Evolutionary conservation across 2,888 invertebrate genomes (phyloP).

Genomic region (Dendrolimus houi): DNA sequence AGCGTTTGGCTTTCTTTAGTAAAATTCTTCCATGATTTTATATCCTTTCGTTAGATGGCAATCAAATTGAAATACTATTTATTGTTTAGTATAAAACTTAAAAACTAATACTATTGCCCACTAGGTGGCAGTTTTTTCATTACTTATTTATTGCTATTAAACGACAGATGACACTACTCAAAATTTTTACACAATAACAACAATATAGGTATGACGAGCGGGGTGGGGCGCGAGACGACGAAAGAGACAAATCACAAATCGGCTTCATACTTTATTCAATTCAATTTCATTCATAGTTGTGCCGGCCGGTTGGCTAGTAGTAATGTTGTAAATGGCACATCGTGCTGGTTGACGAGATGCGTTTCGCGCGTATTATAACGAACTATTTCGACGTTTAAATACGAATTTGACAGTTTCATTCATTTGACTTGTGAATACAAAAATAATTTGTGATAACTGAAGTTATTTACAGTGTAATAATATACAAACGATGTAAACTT

Average conservation of each 20-base stretch:
- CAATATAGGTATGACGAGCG: constrained; percentile 2
- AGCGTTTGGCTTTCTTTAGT: no score
- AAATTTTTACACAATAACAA: not conserved
- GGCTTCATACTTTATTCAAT: constrained; percentile 30
- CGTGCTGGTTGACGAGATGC: constrained; percentile 25
- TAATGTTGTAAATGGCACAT: constrained; percentile 16
- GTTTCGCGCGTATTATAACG: constrained; percentile 52
- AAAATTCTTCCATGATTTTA: no score
- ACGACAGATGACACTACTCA: constrained; percentile 19
- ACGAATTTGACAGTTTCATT: constrained; percentile 48
- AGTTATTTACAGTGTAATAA: constrained; percentile 15
- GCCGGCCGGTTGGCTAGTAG: constrained; percentile 42
- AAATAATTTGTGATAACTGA: constrained; percentile 15
- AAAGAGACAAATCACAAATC: constrained; percentile 34
- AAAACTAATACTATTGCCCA: no score
- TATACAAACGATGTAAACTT: constrained; percentile 24
- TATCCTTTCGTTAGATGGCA: no score
- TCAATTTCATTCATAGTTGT: constrained; percentile 56
- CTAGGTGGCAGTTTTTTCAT: no score
- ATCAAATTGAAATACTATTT: no score
- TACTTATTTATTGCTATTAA: not conserved
- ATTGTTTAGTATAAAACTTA: no score
- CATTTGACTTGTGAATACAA: constrained; percentile 12
- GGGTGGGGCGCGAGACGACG: constrained; percentile 22
- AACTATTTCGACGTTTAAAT: constrained; percentile 61